These are phyloP conservation scores for Uropetala carovei DNA, from an alignment of 2,888 invertebrate genomes.

Conservation along the genomic window DNA sequence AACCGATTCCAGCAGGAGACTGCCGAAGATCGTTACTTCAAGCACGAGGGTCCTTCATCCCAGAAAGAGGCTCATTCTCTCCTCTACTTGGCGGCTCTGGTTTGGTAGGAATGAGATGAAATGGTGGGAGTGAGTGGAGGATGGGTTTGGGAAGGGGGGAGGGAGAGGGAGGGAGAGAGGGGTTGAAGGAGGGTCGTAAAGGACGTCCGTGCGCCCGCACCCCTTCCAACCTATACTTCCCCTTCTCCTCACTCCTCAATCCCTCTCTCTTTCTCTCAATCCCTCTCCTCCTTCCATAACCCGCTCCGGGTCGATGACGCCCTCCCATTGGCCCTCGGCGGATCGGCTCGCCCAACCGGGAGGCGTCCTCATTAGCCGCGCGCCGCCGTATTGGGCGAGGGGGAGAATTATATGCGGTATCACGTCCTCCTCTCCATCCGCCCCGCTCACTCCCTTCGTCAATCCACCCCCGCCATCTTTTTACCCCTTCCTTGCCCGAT, in stretches of 20 bases:
- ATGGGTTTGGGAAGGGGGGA: background rate
- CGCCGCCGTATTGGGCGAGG: conserved; percentile 23
- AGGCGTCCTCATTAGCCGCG: conserved; percentile 52
- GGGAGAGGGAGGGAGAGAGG: background rate
- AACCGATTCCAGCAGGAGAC: conserved; percentile 19
- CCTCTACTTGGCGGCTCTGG: background rate
- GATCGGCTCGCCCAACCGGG: conserved; percentile 49
- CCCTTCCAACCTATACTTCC: background rate
- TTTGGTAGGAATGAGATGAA: conserved; percentile 20
- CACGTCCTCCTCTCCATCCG: conserved; percentile 17
- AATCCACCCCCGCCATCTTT: conserved; percentile 65
- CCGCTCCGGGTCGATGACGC: conserved; percentile 21
- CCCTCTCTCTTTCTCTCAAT: too few relatives aligned
- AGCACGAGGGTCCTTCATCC: conserved; percentile 10
- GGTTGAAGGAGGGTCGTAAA: background rate
- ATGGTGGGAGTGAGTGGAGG: background rate
- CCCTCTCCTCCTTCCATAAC: too few relatives aligned
- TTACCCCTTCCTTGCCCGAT: conserved; percentile 62
- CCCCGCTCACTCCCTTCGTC: conserved; percentile 47
- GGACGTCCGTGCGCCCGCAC: conserved; percentile 25
- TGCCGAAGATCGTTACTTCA: background rate
- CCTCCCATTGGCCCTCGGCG: conserved; percentile 26
- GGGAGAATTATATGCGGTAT: conserved; percentile 47
- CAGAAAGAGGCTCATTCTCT: background rate
- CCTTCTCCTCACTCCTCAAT: background rate